Evolutionary conservation across 2,113 vertebrate genomes (phyloP), one percentile per base, ranked within the genome.

Genomic region (Corythoichthys intestinalis): DNA sequence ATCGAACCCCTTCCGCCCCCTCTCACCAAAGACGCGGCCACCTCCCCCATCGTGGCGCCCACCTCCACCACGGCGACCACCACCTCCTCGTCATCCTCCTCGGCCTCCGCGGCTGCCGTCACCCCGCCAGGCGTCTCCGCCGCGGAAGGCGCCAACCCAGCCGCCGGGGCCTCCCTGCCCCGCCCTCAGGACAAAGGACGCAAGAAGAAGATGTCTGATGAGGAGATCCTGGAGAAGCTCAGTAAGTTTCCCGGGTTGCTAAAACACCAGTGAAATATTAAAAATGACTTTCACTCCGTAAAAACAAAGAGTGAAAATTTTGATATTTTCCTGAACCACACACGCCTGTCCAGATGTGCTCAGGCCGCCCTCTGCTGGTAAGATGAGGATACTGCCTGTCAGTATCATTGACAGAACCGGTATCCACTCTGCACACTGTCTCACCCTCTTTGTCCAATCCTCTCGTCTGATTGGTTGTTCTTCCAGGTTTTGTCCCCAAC

Each of bases 121-220:
- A 62, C 79, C 0, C 64, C 90, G 0, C 41, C 87, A 0, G 49
- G 86, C 0, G 71, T 80, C 6, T 72, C 92, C 0, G 89, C 92
- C n/a, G 82, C 90, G 63, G 9, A 93, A 37, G 91, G 82, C 65
- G 92, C 71, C 0, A 82, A 91, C 54, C 66, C 89, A 0, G 66
- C 89, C 14, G 83, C 86, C 0, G 86, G 93, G 0, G 93, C 94
- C 12, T 91, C 93, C 60, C 70, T 94, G 73, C 91, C 91, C 37
- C 93, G 92, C 72, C 92, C 87, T 62, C 82, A 85, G 0, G 97
- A 99, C 81, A 99, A 98, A 79, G 91, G 90, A 54, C 94, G 95
- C 91, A 98, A 98, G 88, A 98, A 98, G 87, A 99, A 99, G 91
- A 99, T 99, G 97, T 94, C 96, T 0, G 97, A 98, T 34, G 97